Evolutionary conservation across 2,797 vertebrate genomes (phyloP).

Genomic region (Protonibea diacanthus): DNA sequence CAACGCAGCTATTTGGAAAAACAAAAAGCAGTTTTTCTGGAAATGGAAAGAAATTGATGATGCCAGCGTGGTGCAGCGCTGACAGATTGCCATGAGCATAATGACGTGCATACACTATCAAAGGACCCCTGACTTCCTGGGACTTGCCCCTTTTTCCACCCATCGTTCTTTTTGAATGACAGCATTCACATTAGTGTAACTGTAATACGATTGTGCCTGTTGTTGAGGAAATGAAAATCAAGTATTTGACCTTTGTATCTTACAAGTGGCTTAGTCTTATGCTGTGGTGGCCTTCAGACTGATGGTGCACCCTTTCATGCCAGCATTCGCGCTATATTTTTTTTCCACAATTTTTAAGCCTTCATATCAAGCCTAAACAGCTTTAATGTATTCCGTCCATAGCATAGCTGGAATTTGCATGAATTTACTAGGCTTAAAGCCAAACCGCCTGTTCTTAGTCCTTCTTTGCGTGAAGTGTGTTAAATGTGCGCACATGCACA

Average conservation of each 20-base stretch:
- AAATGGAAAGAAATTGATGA: slow-evolving; percentile 80
- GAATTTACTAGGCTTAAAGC: slow-evolving; percentile 76
- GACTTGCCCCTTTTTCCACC: slow-evolving; percentile 68
- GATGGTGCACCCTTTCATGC: slow-evolving; percentile 52
- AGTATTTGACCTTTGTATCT: slow-evolving; percentile 83
- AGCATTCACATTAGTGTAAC: slow-evolving; percentile 75
- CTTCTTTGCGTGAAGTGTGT: slow-evolving; percentile 74
- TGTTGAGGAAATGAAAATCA: slow-evolving; percentile 83
- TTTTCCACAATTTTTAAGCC: slow-evolving; percentile 56
- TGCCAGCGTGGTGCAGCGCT: slow-evolving; percentile 49
- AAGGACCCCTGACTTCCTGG: slow-evolving; percentile 72
- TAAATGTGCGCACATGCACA: slow-evolving; percentile 79
- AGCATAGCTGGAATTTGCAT: slow-evolving; percentile 73
- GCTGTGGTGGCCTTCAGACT: slow-evolving; percentile 56
- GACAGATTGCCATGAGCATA: slow-evolving; percentile 73
- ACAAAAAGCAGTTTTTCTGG: slow-evolving; percentile 71
- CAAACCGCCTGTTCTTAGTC: slow-evolving; percentile 60
- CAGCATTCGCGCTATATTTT: slow-evolving; percentile 31
- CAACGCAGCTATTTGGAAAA: slow-evolving; percentile 79
- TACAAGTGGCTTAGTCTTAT: slow-evolving; percentile 77
- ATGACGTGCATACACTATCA: slow-evolving; percentile 72
- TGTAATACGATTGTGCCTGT: slow-evolving; percentile 73
- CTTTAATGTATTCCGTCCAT: slow-evolving; percentile 70
- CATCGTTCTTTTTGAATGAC: slow-evolving; percentile 72
- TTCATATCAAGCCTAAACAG: slow-evolving; percentile 64